Evolutionary conservation across 64 coral and sea anemone genomes (phyloP).

Genomic region (Dendrophyllia cribrosa): DNA sequence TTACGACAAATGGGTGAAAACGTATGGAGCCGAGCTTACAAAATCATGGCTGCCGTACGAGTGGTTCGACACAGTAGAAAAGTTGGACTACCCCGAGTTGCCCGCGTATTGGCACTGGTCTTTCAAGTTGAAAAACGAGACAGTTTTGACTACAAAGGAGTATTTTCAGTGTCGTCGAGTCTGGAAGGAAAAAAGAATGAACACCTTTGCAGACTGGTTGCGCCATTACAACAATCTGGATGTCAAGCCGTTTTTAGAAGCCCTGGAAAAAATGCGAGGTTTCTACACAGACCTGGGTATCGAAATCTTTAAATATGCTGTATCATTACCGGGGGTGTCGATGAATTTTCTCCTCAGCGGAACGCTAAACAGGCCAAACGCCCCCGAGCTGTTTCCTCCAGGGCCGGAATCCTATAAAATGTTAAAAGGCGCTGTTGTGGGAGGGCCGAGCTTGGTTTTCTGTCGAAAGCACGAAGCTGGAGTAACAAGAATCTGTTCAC

Average conservation of each 20-base stretch:
- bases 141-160: conserved; percentile 30
- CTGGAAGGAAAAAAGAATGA: conserved; percentile 9
- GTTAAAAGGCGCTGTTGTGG: conserved; percentile 11
- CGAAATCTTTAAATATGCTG: conserved; percentile 54
- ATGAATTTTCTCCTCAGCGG: conserved; percentile 47
- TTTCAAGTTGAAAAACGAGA: conserved; percentile 21
- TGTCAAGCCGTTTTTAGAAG: conserved; percentile 46
- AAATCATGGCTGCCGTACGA: conserved; percentile 50
- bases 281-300: conserved; percentile 61
- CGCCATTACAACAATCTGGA: conserved; percentile 49
- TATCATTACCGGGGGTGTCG: conserved; percentile 32
- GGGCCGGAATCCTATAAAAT: conserved; percentile 22
- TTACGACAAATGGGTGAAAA: conserved; percentile 53
- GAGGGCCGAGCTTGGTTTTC: conserved; percentile 50
- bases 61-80: conserved; percentile 51
- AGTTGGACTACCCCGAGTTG: conserved; percentile 23
- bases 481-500: conserved; percentile 21
- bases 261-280: conserved; percentile 34
- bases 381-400: conserved; percentile 32
- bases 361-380: neutral
- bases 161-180: neutral
- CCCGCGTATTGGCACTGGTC: conserved; percentile 40
- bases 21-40: neutral
- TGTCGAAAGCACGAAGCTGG: conserved; percentile 6
- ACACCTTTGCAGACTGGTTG: no score